Conservation (phyloP, 2,797 vertebrate genomes). For the Morus bassanus region DNA sequence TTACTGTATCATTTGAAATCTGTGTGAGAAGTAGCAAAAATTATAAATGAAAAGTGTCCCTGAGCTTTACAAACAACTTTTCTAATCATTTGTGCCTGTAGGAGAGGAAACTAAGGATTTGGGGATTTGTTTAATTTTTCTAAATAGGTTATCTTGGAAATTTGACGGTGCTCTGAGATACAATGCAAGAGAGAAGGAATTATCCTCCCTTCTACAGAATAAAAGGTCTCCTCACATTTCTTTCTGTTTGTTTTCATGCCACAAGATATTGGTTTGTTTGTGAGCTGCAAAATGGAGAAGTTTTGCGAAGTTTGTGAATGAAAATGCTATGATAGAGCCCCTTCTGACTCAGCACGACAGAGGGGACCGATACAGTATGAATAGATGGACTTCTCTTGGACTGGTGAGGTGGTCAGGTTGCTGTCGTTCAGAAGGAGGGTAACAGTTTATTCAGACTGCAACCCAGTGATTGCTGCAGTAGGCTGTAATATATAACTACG, state of each 20-base stretch:
- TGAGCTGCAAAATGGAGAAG: background rate
- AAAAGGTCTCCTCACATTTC: background rate
- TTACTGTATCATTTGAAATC: background rate
- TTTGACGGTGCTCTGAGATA: background rate
- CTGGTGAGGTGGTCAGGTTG: background rate
- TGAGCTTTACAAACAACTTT: background rate
- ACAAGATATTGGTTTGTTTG: background rate
- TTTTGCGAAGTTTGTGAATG: background rate
- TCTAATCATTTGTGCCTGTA: background rate
- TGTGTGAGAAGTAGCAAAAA: background rate
- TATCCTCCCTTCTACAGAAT: background rate
- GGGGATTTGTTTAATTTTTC: background rate
- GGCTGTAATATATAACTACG: background rate
- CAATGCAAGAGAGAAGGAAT: background rate
- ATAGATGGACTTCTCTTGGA: background rate
- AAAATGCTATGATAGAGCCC: background rate
- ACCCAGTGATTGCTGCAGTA: background rate
- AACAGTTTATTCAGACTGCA: background rate
- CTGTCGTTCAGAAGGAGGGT: background rate
- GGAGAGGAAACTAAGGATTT: background rate
- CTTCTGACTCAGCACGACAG: background rate
- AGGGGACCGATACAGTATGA: fast-evolving
- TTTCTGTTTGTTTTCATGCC: background rate
- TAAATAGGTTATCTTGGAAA: background rate
- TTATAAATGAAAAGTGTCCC: background rate